Conservation (phyloP, 2,888 invertebrate species). For the Zaprionus bogoriensis region DNA sequence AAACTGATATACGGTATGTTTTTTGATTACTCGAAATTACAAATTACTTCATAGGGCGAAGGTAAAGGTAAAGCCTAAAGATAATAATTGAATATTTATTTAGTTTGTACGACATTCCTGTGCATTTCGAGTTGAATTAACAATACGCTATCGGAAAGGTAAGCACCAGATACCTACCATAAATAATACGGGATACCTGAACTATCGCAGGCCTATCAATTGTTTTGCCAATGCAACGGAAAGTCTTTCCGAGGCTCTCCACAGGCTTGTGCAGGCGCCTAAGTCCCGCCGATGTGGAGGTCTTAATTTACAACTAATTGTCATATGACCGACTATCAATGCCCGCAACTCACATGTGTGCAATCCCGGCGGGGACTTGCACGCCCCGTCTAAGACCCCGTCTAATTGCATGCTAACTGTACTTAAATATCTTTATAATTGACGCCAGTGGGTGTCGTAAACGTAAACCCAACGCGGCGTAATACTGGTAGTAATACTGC, state of each 20-base stretch:
- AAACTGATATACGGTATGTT: neutral
- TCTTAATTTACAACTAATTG: conserved; percentile 79
- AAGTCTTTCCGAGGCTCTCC: neutral
- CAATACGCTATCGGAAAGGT: neutral
- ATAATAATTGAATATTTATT: neutral
- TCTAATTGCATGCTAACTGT: conserved; percentile 78
- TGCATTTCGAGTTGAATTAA: neutral
- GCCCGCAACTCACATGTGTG: conserved; percentile 53
- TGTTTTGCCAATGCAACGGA: neutral
- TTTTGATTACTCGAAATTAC: too few relatives aligned
- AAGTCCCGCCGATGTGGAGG: conserved; percentile 21
- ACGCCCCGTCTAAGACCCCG: conserved; percentile 16
- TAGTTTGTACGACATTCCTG: neutral
- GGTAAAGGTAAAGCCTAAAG: neutral
- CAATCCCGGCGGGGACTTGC: conserved; percentile 40
- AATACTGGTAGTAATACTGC: conserved; percentile 60
- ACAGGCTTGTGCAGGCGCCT: conserved; percentile 14
- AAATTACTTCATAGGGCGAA: too few relatives aligned
- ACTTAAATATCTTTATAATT: conserved; percentile 79
- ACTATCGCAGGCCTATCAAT: neutral
- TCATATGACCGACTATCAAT: conserved; percentile 78
- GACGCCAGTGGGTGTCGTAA: conserved; percentile 72
- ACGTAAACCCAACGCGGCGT: conserved; percentile 59
- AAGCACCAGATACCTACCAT: neutral
- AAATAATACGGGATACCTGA: conserved; percentile 5